Conservation (phyloP, 2,797 vertebrate genomes). For the Linurgus olivaceus region DNA sequence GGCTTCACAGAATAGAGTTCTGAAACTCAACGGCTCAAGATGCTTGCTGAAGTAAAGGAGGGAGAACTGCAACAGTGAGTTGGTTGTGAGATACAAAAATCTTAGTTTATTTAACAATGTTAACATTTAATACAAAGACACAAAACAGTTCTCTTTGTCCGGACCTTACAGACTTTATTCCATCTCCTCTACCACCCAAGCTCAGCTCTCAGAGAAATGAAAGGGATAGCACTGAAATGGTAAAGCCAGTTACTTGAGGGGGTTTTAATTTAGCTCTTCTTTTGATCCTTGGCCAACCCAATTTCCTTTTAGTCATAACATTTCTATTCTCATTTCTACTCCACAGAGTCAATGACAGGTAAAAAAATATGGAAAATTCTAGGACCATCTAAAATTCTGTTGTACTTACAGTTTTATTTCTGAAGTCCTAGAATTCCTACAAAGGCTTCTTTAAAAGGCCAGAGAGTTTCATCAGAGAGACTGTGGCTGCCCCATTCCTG, state of each 20-base stretch:
- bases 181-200: not conserved
- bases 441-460: slow-evolving; percentile 29
- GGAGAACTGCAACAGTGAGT: not conserved
- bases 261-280: not conserved
- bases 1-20: not conserved
- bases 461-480: not conserved
- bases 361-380: slow-evolving; percentile 35
- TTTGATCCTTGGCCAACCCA: not conserved
- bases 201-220: not conserved
- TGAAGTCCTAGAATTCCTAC: slow-evolving; percentile 11
- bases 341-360: not conserved
- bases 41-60: not conserved
- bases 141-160: slow-evolving; percentile 29
- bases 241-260: not conserved
- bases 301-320: not conserved
- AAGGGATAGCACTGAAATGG: not conserved
- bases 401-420: not conserved
- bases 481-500: not conserved
- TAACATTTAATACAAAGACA: slow-evolving; percentile 72
- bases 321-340: not conserved
- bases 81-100: slow-evolving; percentile 70
- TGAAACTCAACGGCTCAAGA: not conserved
- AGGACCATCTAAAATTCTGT: slow-evolving; percentile 34
- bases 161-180: not conserved
- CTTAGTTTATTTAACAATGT: slow-evolving; percentile 76